Base-by-base conservation (phyloP, 2,797 vertebrate species). In the Etheostoma perlongum region DNA sequence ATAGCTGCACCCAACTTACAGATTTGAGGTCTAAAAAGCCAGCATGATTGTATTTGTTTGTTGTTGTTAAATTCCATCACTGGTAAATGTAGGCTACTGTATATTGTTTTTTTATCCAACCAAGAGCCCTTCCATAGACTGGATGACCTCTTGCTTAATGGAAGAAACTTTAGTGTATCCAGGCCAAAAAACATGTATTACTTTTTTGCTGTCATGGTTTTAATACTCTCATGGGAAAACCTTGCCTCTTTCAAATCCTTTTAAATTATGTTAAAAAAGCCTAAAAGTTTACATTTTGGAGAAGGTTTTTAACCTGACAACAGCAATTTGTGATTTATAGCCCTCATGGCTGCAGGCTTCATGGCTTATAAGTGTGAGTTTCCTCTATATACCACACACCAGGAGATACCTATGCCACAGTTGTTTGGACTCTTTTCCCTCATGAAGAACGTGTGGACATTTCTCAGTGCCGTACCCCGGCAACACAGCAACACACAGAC, bases 401-500 rank as follows among this genome's bases (percentile, higher is more conserved):
- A n/a, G 53, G 1, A 27, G 14, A 19, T 30, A 44, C 40, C 59
- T 64, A 0, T 25, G 25, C 52, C 47, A 5, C 64, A 73, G 63
- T 54, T 61, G 63, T 73, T 62, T 52, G 16, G 60, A 82, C 36
- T 54, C 55, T 67, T 42, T 72, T 44, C 15, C 16, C 14, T 72
- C 19, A 13, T 52, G 67, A 46, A 52, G 81, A 74, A 66, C 65
- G 74, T 76, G 44, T 53, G 51, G 51, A 82, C 67, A 47, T 82
- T 68, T 85, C 67, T 79, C 67, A 68, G 30, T 1, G 10, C 61
- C 60, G 61, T 52, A 53, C 76, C 70, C 74, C 21, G 13, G 85
- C 72, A 78, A 85, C 85, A 78, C 60, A 65, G 52, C 70, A 76
- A 82, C 76, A 88, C 63, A 78, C 48, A 79, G 60, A 84, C 27